Evolutionary conservation across 1,140 invertebrate genomes (phyloP), one percentile per base, ranked within the genome.

Genomic region (Thalassaphorura encarpata): DNA sequence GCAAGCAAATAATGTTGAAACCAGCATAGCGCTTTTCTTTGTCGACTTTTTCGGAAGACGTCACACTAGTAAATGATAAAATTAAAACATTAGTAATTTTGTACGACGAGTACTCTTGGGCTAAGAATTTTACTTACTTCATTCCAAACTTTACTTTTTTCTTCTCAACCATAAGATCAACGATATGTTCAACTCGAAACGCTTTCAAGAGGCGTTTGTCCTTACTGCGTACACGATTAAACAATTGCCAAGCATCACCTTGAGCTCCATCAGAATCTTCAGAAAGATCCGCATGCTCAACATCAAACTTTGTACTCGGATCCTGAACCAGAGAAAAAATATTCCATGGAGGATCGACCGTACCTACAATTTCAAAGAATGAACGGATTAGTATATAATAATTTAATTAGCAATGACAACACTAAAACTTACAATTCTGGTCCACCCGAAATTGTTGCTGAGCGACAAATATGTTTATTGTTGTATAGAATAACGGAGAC

Each of bases 101-200:
- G 23, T 19, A 19, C 15, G 19, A n/a, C 1, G 19, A 24, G 43
- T 46, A 52, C 48, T 23, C 23, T 39, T 16, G 27, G 41, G 33
- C 11, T 36, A 36, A 36, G n/a, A 40, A 26, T 13, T n/a, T 36
- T 55, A 73, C 83, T 83, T 76, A 88, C 85, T 84, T 80, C 69
- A 89, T 71, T 51, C 83, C 82, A 75, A 83, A 89, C 71, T 89
- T 89, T 15, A 86, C 82, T 76, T 89, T 89, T 63, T 87, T 87
- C 68, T 87, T 87, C 70, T 90, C 86, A 2, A 90, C 85, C 87
- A 90, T 90, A 33, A 90, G 78, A 70, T 90, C 86, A 60, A 85
- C 80, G 56, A 90, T 90, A 40, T 81, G 83, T 52, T 77, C 77
- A 26, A 89, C 82, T 63, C 82, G 81, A 24, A 87, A 76, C 2